Evolutionary conservation across 2,113 vertebrate genomes (phyloP).

Genomic region (Melanerpes aurifrons): DNA sequence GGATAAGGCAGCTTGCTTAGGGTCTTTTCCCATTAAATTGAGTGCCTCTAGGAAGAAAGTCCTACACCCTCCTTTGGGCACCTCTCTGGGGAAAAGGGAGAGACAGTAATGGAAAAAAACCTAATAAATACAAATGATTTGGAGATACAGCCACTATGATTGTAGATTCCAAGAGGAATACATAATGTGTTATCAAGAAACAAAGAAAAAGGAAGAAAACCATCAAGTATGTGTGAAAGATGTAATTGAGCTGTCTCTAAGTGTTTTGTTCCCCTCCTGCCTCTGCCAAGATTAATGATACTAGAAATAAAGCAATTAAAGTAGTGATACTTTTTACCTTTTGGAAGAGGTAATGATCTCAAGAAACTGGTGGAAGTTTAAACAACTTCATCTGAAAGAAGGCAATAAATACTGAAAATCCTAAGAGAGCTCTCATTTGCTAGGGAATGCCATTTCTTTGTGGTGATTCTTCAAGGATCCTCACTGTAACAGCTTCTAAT

Average conservation of each 20-base stretch:
- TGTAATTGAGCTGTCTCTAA: background rate
- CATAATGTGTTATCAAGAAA: background rate
- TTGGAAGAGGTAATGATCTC: background rate
- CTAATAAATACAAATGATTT: background rate
- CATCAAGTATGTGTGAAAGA: background rate
- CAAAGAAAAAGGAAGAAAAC: background rate
- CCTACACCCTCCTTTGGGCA: background rate
- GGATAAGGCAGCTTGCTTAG: background rate
- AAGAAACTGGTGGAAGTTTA: background rate
- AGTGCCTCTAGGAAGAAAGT: background rate
- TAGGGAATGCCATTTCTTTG: background rate
- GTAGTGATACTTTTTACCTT: background rate
- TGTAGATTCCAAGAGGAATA: background rate
- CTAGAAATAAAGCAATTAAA: background rate
- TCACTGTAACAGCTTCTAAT: background rate
- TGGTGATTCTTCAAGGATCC: background rate
- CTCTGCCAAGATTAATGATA: background rate
- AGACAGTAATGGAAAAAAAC: background rate
- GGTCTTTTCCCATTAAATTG: background rate
- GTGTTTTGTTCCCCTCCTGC: fast-evolving
- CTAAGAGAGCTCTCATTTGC: background rate
- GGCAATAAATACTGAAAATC: background rate
- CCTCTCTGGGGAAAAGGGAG: background rate
- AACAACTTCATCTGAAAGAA: background rate
- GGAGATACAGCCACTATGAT: background rate